A percentile compares a stretch with the other conserved stretches of the same genome.
Evolutionary conservation across 1,140 invertebrate species (phyloP).

Genomic region (Propsilocerus akamusi): DNA sequence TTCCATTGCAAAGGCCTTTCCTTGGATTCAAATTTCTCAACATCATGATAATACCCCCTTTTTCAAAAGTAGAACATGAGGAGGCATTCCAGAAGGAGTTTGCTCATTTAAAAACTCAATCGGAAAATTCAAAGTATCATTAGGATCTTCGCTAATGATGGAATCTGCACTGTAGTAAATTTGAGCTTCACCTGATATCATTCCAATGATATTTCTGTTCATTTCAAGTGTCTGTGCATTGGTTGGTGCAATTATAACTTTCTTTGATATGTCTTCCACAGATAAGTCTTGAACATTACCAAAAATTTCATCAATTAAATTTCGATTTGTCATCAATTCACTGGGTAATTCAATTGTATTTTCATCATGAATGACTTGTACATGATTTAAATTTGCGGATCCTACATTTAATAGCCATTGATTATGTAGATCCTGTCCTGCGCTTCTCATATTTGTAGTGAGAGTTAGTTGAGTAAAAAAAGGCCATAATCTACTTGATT

Average conservation of each 20-base stretch:
- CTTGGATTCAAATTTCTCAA: constrained; percentile 24
- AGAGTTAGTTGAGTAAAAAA: constrained; percentile 7
- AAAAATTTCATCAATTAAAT: constrained; percentile 7
- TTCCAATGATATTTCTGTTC: no score
- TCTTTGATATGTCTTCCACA: no score
- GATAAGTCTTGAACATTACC: no score
- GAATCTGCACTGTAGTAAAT: no score
- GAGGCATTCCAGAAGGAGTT: constrained; percentile 13
- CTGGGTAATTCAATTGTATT: constrained; percentile 7
- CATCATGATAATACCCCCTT: constrained; percentile 10
- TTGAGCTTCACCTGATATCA: no score
- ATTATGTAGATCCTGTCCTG: constrained; percentile 7
- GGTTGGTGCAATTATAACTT: no score
- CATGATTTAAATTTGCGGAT: no score
- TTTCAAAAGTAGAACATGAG: no score
- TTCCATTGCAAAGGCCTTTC: constrained; percentile 27
- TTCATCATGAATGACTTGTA: no score
- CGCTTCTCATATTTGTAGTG: constrained; percentile 7
- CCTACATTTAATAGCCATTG: constrained; percentile 6
- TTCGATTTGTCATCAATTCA: constrained; percentile 3
- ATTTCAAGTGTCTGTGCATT: no score
- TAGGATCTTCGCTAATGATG: no score
- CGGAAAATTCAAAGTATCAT: constrained; percentile 13
- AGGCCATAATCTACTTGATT: constrained; percentile 8
- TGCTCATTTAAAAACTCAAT: constrained; percentile 18